These are phyloP conservation scores for Mythimna impura DNA, from an alignment of 2,888 invertebrate species.

Conservation along the genomic window DNA sequence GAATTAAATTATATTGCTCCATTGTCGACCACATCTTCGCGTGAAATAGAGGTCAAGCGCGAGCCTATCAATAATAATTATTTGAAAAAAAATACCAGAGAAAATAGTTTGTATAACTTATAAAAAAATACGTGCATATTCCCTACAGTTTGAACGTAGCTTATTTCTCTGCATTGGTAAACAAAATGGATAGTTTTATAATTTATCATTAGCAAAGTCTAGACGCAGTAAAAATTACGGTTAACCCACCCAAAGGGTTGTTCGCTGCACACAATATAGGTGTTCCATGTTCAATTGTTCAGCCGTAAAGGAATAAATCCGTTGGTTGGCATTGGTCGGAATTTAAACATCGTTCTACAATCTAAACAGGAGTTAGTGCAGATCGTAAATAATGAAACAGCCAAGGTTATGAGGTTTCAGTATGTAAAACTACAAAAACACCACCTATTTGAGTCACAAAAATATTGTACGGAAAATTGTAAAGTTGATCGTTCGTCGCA, in stretches of 20 bases:
- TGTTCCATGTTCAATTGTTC: background rate
- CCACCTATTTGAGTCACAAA: conserved; percentile 50
- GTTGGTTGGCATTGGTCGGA: conserved; percentile 3
- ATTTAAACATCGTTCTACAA: conserved; percentile 37
- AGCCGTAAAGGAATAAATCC: conserved; percentile 22
- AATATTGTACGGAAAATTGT: conserved; percentile 54
- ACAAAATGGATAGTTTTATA: background rate
- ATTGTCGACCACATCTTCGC: no score
- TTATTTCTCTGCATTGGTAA: background rate
- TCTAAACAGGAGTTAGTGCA: conserved; percentile 26
- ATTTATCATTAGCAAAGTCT: background rate
- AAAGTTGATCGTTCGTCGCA: conserved; percentile 64
- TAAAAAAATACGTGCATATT: no score
- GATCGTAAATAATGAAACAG: conserved; percentile 44
- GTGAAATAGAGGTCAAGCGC: no score
- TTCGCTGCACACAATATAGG: background rate
- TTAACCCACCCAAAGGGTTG: background rate
- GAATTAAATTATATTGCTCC: no score
- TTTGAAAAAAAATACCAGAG: no score
- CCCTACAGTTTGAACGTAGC: background rate
- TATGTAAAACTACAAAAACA: conserved; percentile 49
- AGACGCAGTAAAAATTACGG: background rate
- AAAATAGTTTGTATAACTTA: no score
- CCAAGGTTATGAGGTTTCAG: conserved; percentile 32
- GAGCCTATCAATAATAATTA: no score